phyloP scores from a whole-genome alignment of 2,888 invertebrate species.

The Chymomyza fuscimana region DNA sequence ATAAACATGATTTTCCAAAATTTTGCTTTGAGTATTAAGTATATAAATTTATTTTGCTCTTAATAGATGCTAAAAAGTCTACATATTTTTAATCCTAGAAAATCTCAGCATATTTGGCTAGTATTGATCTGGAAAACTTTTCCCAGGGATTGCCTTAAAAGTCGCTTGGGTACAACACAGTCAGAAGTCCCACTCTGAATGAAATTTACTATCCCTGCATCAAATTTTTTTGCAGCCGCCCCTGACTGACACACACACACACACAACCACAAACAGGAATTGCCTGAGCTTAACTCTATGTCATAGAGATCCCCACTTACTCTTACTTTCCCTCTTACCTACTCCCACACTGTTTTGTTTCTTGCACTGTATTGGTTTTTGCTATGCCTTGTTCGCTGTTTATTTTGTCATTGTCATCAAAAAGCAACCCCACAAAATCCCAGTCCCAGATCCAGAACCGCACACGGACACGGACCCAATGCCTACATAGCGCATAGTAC shows the following conservation, averaged over 20 bases:
- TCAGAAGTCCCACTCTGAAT: no score
- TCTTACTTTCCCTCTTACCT: conserved; percentile 7
- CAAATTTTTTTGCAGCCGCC: neutral
- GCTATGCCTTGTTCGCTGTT: conserved; percentile 5
- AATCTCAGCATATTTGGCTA: no score
- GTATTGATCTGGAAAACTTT: no score
- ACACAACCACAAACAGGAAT: neutral
- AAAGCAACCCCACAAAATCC: conserved; percentile 13
- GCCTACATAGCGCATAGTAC: neutral
- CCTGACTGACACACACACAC: neutral
- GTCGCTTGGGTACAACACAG: no score
- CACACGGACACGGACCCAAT: no score
- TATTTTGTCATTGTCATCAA: conserved; percentile 38
- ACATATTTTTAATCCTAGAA: no score
- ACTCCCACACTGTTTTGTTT: conserved; percentile 4
- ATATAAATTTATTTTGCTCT: no score
- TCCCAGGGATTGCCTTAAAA: no score
- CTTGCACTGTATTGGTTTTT: conserved; percentile 21
- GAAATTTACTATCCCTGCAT: neutral
- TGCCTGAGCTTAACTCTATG: neutral
- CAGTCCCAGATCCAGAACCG: neutral
- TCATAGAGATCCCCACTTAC: neutral
- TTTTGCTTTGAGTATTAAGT: no score
- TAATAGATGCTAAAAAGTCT: no score
- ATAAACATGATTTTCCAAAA: no score